Evolutionary conservation across 2,113 vertebrate species (phyloP).

Genomic region (Marmota flaviventris): DNA sequence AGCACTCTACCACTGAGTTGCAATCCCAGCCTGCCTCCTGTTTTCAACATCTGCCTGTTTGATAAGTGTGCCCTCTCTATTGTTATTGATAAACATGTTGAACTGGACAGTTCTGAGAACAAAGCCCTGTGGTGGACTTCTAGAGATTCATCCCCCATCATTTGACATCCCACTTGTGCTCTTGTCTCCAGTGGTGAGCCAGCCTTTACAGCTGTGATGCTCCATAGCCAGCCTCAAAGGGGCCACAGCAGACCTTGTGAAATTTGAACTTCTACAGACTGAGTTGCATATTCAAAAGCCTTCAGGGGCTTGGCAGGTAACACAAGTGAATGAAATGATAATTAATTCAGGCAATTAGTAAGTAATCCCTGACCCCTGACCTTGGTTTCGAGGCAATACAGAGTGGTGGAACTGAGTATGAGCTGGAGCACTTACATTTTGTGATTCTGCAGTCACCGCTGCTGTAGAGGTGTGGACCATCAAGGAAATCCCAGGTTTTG

Average conservation of each 20-base stretch:
- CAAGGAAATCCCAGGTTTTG: background rate
- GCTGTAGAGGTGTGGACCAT: background rate
- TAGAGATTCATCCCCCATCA: background rate
- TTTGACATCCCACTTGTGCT: background rate
- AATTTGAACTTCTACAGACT: background rate
- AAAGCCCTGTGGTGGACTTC: background rate
- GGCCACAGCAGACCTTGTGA: background rate
- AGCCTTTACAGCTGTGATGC: background rate
- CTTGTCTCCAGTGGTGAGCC: background rate
- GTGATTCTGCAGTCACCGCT: background rate
- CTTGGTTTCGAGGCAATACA: background rate
- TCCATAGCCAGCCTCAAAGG: background rate
- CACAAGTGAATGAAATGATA: slow-evolving; percentile 10
- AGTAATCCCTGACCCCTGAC: background rate
- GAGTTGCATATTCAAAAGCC: background rate
- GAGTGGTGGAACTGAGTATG: no score
- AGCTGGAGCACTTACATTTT: background rate
- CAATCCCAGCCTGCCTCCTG: background rate
- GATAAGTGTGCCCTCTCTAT: background rate
- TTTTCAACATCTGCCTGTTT: slow-evolving; percentile 27
- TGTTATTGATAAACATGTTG: background rate
- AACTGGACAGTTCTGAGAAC: background rate
- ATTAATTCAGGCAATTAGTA: slow-evolving; percentile 30
- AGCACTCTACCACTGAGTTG: no score
- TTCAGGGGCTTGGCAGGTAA: background rate